phyloP scores from a whole-genome alignment of 2,113 vertebrate species.

The Pavo muticus region DNA sequence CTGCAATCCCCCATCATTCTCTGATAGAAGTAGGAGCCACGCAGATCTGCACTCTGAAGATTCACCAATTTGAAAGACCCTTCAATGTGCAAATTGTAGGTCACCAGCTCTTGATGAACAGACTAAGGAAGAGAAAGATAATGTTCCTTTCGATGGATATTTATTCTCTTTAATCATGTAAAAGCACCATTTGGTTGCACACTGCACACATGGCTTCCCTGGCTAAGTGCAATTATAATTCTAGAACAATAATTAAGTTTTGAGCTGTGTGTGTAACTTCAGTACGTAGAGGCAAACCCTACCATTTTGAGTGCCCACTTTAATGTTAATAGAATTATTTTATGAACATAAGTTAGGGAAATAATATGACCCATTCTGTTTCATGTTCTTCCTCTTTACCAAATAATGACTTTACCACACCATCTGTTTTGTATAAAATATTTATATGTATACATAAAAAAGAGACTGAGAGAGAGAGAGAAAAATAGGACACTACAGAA shows the following conservation, averaged over 20 bases:
- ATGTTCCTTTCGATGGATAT: neutral
- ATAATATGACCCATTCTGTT: conserved; percentile 56
- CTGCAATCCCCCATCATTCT: conserved; percentile 54
- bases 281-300: neutral
- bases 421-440: conserved; percentile 72
- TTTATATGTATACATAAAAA: conserved; percentile 41
- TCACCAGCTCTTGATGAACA: neutral
- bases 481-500: conserved; percentile 13
- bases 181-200: conserved; percentile 53
- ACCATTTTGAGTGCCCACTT: conserved; percentile 9
- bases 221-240: conserved; percentile 25
- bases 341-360: conserved; percentile 30
- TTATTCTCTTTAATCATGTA: conserved; percentile 62
- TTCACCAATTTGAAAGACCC: conserved; percentile 60
- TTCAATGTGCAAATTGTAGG: conserved; percentile 20
- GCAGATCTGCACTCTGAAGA: neutral
- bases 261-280: conserved; percentile 4
- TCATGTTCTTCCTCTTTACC: conserved; percentile 55
- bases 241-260: conserved; percentile 40
- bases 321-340: conserved; percentile 50
- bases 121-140: neutral
- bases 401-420: conserved; percentile 37
- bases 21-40: neutral
- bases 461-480: neutral
- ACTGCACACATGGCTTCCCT: conserved; percentile 45